Evolutionary conservation across 2,113 vertebrate genomes (phyloP).

Genomic region (Triplophysa dalaica): DNA sequence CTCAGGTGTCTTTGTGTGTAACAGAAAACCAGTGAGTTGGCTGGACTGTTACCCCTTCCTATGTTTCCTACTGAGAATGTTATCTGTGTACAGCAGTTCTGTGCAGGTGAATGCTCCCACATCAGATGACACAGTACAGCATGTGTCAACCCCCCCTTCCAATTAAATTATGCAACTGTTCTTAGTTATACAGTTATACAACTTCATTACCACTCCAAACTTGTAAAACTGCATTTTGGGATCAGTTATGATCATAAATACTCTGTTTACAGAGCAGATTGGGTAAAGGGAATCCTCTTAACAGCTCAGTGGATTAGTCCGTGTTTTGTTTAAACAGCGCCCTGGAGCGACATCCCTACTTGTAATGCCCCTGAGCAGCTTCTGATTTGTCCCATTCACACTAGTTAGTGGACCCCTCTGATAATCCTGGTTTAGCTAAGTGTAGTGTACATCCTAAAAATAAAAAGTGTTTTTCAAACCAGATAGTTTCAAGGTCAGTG

Average conservation of each 20-base stretch:
- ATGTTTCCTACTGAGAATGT: constrained; percentile 9
- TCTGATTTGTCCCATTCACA: constrained; percentile 27
- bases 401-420: background rate
- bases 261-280: constrained; percentile 38
- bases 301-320: constrained; percentile 56
- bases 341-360: constrained; percentile 19
- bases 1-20: constrained; percentile 20
- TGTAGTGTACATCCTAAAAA: background rate
- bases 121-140: constrained; percentile 2
- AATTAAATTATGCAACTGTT: constrained; percentile 38
- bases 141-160: background rate
- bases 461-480: background rate
- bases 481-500: too few relatives aligned
- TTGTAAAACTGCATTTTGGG: constrained; percentile 36
- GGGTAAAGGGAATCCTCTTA: constrained; percentile 59
- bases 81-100: constrained; percentile 32
- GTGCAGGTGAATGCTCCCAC: constrained; percentile 20
- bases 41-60: constrained; percentile 46
- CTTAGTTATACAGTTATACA: constrained; percentile 36
- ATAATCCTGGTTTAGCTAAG: background rate
- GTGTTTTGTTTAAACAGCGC: constrained; percentile 47
- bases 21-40: background rate
- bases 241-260: constrained; percentile 53
- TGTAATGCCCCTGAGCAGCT: constrained; percentile 24
- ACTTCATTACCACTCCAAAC: constrained; percentile 28